These are phyloP conservation scores for Pelosia muscerda DNA, from an alignment of 2,888 invertebrate genomes.

Conservation along the genomic window DNA sequence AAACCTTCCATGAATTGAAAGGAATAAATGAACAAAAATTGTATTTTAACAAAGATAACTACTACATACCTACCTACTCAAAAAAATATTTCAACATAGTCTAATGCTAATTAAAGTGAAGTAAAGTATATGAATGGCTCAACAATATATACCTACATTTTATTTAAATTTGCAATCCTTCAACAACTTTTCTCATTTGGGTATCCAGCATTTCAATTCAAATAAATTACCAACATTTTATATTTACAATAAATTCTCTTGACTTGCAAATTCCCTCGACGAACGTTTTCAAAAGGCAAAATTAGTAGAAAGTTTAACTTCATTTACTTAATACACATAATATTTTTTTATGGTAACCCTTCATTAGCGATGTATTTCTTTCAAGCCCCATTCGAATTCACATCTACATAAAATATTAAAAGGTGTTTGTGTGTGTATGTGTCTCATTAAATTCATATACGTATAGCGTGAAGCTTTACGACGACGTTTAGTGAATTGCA, in stretches of 20 bases:
- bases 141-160: no score
- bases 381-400: background rate
- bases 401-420: background rate
- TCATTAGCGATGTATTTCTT: background rate
- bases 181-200: background rate
- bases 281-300: slow-evolving; percentile 4
- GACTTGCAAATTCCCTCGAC: background rate
- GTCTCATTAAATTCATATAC: no score
- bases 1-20: background rate
- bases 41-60: background rate
- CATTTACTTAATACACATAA: background rate
- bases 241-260: background rate
- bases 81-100: no score
- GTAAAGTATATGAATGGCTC: no score
- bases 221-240: background rate
- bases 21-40: background rate
- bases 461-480: no score
- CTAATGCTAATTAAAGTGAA: no score
- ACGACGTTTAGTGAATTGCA: no score
- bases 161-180: background rate
- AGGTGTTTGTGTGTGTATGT: background rate
- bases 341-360: slow-evolving; percentile 1
- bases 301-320: slow-evolving; percentile 1
- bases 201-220: background rate
- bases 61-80: no score